These are phyloP conservation scores for Eudemis profundana DNA, from an alignment of 2,888 invertebrate genomes.

Conservation along the genomic window DNA sequence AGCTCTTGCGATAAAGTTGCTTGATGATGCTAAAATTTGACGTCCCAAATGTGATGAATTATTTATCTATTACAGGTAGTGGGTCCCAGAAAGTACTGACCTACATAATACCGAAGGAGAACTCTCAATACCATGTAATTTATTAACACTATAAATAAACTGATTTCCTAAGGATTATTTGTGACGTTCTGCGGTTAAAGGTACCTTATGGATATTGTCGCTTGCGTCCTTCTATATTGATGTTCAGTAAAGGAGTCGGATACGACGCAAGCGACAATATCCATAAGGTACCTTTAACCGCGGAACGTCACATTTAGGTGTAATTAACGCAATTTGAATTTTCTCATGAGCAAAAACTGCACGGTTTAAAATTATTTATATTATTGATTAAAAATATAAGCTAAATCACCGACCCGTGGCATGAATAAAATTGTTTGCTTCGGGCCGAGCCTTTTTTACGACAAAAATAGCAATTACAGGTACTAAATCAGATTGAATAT, in stretches of 20 bases:
- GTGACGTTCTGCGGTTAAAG: too few species aligned
- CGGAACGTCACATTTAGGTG: too few species aligned
- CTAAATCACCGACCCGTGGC: conserved; percentile 16
- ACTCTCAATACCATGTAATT: conserved; percentile 16
- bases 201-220: too few species aligned
- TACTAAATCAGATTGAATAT: conserved; percentile 6
- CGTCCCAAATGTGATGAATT: neutral
- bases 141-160: conserved; percentile 28
- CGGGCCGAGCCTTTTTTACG: too few species aligned
- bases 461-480: neutral
- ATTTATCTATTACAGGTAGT: conserved; percentile 43
- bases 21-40: conserved; percentile 15
- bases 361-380: neutral
- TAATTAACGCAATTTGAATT: conserved; percentile 26
- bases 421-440: neutral
- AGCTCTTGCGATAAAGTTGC: conserved; percentile 55
- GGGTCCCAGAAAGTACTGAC: conserved; percentile 58
- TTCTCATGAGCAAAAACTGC: conserved; percentile 9
- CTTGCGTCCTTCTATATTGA: too few species aligned
- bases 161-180: conserved; percentile 17
- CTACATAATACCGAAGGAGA: conserved; percentile 41
- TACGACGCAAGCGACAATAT: too few species aligned
- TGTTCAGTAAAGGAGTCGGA: too few species aligned
- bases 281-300: too few species aligned
- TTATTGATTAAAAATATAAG: neutral